Percentiles rank a stretch among this genome's conserved stretches.
These are phyloP conservation scores for Agelas oroides DNA, from an alignment of 37 sponge, comb jelly and placozoan species.

Conservation along the genomic window DNA sequence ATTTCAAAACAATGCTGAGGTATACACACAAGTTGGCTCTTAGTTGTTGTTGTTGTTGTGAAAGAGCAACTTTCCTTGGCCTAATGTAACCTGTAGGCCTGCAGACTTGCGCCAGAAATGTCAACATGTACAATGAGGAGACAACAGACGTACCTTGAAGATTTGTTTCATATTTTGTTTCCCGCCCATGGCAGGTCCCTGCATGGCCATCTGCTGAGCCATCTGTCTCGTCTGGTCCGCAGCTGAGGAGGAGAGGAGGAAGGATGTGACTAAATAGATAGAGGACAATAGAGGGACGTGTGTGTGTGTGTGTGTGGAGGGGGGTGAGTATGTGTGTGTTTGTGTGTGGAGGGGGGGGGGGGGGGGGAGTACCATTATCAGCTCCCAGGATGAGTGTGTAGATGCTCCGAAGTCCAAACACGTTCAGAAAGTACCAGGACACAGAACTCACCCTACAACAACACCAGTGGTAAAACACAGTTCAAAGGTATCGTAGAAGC, in stretches of 20 bases:
- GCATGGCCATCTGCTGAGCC: constrained; percentile 85
- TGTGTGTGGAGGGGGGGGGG: not conserved
- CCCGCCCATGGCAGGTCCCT: constrained; percentile 39
- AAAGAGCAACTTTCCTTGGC: too few relatives aligned
- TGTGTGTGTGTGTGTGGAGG: not conserved
- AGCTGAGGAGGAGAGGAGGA: constrained; percentile 38
- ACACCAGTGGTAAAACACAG: too few relatives aligned
- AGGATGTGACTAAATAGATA: not conserved
- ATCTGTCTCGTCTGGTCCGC: constrained; percentile 79
- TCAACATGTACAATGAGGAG: too few relatives aligned
- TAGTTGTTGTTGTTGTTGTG: too few relatives aligned
- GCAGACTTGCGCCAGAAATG: too few relatives aligned
- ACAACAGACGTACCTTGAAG: constrained; percentile 72
- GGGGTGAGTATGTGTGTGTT: not conserved
- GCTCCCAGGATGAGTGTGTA: constrained; percentile 89
- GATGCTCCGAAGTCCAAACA: constrained; percentile 94
- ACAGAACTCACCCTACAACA: constrained; percentile 94
- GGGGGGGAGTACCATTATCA: constrained; percentile 66
- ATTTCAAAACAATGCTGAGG: too few relatives aligned
- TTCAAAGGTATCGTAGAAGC: too few relatives aligned
- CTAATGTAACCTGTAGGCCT: too few relatives aligned
- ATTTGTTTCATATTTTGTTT: constrained; percentile 58
- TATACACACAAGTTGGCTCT: too few relatives aligned
- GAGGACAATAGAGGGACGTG: not conserved
- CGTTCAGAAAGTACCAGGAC: constrained; percentile 96